These are phyloP conservation scores for Patella pellucida DNA, from an alignment of 2,888 invertebrate genomes.

Conservation along the genomic window DNA sequence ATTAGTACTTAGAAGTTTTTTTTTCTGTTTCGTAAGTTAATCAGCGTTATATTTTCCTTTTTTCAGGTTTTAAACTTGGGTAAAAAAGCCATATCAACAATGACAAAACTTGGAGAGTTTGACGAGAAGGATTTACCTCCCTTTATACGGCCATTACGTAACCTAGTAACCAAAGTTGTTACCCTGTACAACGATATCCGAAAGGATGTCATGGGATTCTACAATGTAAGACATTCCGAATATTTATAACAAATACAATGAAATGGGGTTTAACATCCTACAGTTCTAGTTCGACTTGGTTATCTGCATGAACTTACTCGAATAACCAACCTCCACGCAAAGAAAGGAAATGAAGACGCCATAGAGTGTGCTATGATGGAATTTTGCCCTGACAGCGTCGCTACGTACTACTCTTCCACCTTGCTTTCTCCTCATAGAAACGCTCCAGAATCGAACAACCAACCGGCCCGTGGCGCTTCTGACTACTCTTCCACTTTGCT, in stretches of 20 bases:
- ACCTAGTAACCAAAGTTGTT: constrained; percentile 38
- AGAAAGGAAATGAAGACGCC: too few relatives aligned
- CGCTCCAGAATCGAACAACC: too few relatives aligned
- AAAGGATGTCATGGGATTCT: constrained; percentile 48
- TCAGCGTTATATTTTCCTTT: background rate
- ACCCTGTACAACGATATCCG: constrained; percentile 46
- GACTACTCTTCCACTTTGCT: background rate
- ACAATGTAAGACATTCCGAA: constrained; percentile 43
- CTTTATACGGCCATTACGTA: constrained; percentile 35
- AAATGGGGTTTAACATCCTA: background rate
- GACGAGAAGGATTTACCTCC: constrained; percentile 41
- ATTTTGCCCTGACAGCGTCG: too few relatives aligned
- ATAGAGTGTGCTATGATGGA: background rate
- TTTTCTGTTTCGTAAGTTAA: too few relatives aligned
- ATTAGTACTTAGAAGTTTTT: too few relatives aligned
- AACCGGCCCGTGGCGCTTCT: too few relatives aligned
- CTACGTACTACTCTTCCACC: background rate
- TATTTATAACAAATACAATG: background rate
- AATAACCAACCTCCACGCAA: too few relatives aligned
- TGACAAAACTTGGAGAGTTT: constrained; percentile 39
- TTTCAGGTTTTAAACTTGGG: constrained; percentile 38
- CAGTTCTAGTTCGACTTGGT: too few relatives aligned
- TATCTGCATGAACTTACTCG: too few relatives aligned
- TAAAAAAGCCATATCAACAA: constrained; percentile 30
- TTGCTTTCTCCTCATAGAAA: too few relatives aligned